Evolutionary conservation across 2,888 invertebrate genomes (phyloP).

Genomic region (Tetrapedia diversipes): DNA sequence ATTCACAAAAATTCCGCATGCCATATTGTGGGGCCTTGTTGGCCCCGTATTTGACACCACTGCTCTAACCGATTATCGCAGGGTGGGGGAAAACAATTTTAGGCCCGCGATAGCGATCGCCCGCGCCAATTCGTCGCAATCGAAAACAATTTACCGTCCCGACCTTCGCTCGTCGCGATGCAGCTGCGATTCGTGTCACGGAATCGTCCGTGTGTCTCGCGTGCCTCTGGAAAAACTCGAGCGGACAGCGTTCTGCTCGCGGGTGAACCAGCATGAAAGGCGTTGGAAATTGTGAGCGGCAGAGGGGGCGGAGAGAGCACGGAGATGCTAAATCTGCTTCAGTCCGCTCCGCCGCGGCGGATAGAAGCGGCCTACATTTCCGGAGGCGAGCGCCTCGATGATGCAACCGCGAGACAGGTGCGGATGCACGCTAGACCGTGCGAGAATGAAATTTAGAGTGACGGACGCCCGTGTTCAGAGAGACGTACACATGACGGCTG

Average conservation of each 20-base stretch:
- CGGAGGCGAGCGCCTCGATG: constrained; percentile 49
- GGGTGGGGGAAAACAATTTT: constrained; percentile 56
- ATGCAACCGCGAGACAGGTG: constrained; percentile 64
- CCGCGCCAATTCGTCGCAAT: constrained; percentile 62
- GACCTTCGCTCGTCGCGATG: constrained; percentile 45
- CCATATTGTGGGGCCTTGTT: no score
- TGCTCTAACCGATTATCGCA: constrained; percentile 7
- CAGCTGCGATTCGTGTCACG: constrained; percentile 51
- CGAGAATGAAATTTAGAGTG: constrained; percentile 37
- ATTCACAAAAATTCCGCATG: no score
- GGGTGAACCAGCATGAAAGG: constrained; percentile 5
- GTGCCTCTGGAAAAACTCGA: constrained; percentile 58
- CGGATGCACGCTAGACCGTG: constrained; percentile 39
- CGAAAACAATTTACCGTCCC: constrained; percentile 66
- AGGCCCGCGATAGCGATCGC: constrained; percentile 61
- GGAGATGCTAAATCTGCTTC: constrained; percentile 61
- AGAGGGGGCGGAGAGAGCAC: background rate
- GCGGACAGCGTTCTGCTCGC: background rate
- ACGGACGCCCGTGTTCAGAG: constrained; percentile 5
- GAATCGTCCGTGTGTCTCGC: constrained; percentile 36
- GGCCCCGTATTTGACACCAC: no score
- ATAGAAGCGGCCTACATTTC: constrained; percentile 66
- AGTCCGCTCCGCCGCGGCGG: constrained; percentile 15
- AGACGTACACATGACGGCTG: background rate
- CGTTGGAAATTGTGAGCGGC: no score